These are phyloP conservation scores for Ceratitis capitata DNA, from an alignment of 1,140 invertebrate genomes.

Conservation along the genomic window DNA sequence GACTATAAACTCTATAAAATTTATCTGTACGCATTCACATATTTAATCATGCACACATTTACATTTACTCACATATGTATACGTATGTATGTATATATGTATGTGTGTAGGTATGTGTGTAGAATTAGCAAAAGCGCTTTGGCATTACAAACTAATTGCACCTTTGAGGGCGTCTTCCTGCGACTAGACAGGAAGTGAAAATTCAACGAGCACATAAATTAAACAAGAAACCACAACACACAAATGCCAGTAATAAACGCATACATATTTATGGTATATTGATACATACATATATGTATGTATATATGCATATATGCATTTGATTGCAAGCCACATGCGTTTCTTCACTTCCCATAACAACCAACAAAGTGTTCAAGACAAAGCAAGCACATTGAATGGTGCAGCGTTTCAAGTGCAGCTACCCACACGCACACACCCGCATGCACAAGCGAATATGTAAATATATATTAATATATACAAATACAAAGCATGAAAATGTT, in stretches of 20 bases:
- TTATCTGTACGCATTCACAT: neutral
- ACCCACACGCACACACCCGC: neutral
- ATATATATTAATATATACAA: too few relatives aligned
- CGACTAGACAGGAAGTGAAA: conserved; percentile 37
- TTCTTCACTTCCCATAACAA: neutral
- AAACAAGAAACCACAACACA: conserved; percentile 25
- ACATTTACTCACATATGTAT: neutral
- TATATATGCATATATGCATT: neutral
- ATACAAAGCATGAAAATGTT: neutral
- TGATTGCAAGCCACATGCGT: neutral
- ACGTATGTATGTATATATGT: neutral
- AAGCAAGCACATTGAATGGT: neutral
- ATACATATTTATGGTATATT: too few relatives aligned
- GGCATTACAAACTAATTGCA: neutral
- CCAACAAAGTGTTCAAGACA: neutral
- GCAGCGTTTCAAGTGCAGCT: neutral
- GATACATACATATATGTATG: too few relatives aligned
- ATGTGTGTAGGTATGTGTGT: too few relatives aligned
- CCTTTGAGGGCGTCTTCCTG: conserved; percentile 31
- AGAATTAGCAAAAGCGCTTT: neutral
- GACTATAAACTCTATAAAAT: neutral
- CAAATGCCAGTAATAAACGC: too few relatives aligned
- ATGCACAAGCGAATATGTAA: too few relatives aligned
- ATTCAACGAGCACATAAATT: conserved; percentile 38
- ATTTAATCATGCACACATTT: too few relatives aligned